A percentile compares a stretch with the other conserved stretches of the same genome.
phyloP scores from a whole-genome alignment of 2,888 invertebrate species.

The Mythimna impura region DNA sequence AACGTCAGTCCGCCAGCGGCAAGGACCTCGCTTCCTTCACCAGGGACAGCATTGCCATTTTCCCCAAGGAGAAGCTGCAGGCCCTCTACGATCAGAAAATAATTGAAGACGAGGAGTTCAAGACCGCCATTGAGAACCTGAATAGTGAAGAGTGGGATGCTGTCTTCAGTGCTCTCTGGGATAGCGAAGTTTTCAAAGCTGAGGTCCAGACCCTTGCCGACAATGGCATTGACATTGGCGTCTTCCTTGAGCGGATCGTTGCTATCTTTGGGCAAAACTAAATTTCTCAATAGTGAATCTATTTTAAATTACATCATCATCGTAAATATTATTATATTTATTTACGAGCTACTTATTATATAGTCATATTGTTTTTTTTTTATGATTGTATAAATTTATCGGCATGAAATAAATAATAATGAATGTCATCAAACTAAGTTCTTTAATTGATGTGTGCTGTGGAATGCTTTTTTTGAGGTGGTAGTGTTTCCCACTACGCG shows the following conservation, averaged over 20 bases:
- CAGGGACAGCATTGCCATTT: conserved; percentile 70
- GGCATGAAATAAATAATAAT: conserved; percentile 23
- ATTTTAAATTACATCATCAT: neutral
- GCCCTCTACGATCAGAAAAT: conserved; percentile 81
- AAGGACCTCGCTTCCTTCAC: conserved; percentile 73
- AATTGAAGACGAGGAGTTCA: conserved; percentile 78
- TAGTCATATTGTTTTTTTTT: neutral
- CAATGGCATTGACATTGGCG: conserved; percentile 75
- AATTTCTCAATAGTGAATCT: conserved; percentile 23
- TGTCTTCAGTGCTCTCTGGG: conserved; percentile 74
- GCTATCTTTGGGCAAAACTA: conserved; percentile 80
- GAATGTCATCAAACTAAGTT: conserved; percentile 12
- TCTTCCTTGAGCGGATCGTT: conserved; percentile 70
- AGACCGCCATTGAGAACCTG: conserved; percentile 77
- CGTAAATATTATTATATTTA: neutral
- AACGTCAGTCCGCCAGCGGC: conserved; percentile 71
- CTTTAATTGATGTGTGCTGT: neutral
- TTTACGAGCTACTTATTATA: neutral
- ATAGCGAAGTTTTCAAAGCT: conserved; percentile 74
- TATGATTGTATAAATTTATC: conserved; percentile 12
- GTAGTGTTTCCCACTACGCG: too few relatives aligned
- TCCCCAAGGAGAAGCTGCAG: conserved; percentile 78
- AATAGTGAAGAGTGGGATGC: conserved; percentile 77
- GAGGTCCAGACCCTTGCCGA: conserved; percentile 73
- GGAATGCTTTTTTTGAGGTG: too few relatives aligned